A percentile compares a stretch with the other conserved stretches of the same genome.
Conservation (phyloP, 1,140 invertebrate genomes). For the Drosophila novamexicana region DNA sequence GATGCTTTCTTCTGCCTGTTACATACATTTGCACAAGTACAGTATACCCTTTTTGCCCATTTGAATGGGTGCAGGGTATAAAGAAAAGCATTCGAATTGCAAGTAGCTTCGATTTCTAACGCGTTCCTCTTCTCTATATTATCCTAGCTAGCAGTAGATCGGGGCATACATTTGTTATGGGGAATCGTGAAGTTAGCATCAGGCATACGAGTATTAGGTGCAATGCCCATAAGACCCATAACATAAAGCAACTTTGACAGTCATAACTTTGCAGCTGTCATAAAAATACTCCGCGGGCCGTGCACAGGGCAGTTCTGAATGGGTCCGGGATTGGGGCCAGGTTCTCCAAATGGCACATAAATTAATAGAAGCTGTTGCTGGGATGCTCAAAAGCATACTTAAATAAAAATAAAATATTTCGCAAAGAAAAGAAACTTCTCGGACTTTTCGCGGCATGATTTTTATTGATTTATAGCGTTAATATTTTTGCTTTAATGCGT, state of each 20-base stretch:
- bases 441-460: conserved; percentile 24
- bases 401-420: conserved; percentile 58
- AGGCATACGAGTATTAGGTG: conserved; percentile 24
- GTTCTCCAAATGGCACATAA: conserved; percentile 60
- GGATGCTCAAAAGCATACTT: conserved; percentile 37
- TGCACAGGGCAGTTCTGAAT: conserved; percentile 6
- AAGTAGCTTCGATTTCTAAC: too few species aligned
- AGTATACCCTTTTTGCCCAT: too few species aligned
- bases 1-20: too few species aligned
- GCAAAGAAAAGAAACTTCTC: conserved; percentile 37
- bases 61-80: too few species aligned
- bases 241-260: conserved; percentile 60
- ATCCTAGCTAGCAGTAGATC: background rate
- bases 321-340: conserved; percentile 23
- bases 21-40: too few species aligned
- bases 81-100: too few species aligned
- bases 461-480: conserved; percentile 81
- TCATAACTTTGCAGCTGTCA: conserved; percentile 67
- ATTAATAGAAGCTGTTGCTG: conserved; percentile 67
- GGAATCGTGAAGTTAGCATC: conserved; percentile 4
- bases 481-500: conserved; percentile 82
- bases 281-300: conserved; percentile 58
- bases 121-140: too few species aligned
- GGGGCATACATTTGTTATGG: background rate
- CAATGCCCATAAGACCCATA: conserved; percentile 26